Evolutionary conservation across 1,140 invertebrate species (phyloP), one percentile per base, ranked within the genome.

Genomic region (Aphelinus atriplicis): DNA sequence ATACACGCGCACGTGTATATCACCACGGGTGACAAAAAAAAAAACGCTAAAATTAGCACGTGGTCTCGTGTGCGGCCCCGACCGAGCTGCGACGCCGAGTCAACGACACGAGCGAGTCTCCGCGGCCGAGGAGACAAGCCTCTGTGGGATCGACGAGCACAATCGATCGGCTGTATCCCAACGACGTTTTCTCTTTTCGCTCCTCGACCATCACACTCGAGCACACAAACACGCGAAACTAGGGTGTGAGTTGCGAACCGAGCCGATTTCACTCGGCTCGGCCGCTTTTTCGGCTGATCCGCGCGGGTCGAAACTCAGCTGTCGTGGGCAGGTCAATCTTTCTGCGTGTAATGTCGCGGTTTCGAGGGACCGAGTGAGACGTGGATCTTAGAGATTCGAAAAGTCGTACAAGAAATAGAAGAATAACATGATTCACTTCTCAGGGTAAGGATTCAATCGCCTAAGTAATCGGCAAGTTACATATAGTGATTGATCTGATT

Each of bases 91-190:
- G 1, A 42, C 26, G 58, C 7, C 7, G 60, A 55, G 42, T 71
- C 60, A 53, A 71, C 10, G 58, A 64, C 61, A 50, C 43, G 1
- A 1, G 4, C 3, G 47, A 6, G 9, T 26, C 43, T 9, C 46
- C 47, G 45, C 46, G 48, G 45, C 6, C 2, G 2, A 42, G n/a
- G 60, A 55, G 63, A 42, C 62, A 73, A 66, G 62, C 71, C 71
- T 66, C 50, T 26, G 26, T 26, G 26, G 26, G 58, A 73, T 73
- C 56, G 71, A 66, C 55, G 43, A 58, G 56, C 10, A 66, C 63
- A 73, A 73, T 73, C 71, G 71, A 73, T 66, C 71, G 53, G 45
- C 71, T 66, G 53, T 73, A 53, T 42, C 47, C 56, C 58, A 9
- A 5, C 55, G 51, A n/a, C 53, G 45, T 73, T 66, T 73, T 72